These are phyloP conservation scores for Corynorhinus townsendii DNA, from an alignment of 2,113 vertebrate species.

Conservation along the genomic window DNA sequence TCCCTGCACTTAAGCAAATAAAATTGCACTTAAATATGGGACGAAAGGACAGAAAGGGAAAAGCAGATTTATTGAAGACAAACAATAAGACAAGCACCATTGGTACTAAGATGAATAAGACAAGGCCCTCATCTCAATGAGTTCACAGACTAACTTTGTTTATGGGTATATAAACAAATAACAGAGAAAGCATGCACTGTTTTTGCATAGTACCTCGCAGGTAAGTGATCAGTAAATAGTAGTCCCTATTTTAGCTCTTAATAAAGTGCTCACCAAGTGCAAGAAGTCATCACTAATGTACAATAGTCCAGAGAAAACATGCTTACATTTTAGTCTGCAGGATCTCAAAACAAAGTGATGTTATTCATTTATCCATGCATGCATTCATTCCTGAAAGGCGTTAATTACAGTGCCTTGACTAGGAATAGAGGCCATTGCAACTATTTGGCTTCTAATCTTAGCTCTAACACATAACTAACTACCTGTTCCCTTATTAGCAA, in stretches of 20 bases:
- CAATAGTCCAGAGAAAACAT: background rate
- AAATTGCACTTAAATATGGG: constrained; percentile 42
- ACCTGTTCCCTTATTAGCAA: background rate
- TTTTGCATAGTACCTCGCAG: background rate
- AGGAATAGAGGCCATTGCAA: background rate
- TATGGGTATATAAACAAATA: constrained; percentile 23
- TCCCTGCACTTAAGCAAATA: constrained; percentile 55
- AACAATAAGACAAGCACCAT: constrained; percentile 8
- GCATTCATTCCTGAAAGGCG: background rate
- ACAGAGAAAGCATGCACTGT: background rate
- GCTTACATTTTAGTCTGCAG: background rate
- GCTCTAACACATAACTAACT: background rate
- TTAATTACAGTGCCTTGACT: background rate
- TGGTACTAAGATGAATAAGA: constrained; percentile 3
- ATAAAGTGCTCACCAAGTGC: background rate
- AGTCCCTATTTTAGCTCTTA: constrained; percentile 12
- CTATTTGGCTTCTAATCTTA: background rate
- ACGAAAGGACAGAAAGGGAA: constrained; percentile 26
- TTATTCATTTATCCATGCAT: background rate
- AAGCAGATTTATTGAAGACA: constrained; percentile 52
- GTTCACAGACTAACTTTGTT: constrained; percentile 10
- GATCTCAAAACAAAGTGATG: background rate
- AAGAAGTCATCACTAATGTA: constrained; percentile 1
- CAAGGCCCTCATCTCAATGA: background rate
- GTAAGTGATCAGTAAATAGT: constrained; percentile 8